Conservation (phyloP, 2,113 vertebrate genomes). For the Oncorhynchus tshawytscha region DNA sequence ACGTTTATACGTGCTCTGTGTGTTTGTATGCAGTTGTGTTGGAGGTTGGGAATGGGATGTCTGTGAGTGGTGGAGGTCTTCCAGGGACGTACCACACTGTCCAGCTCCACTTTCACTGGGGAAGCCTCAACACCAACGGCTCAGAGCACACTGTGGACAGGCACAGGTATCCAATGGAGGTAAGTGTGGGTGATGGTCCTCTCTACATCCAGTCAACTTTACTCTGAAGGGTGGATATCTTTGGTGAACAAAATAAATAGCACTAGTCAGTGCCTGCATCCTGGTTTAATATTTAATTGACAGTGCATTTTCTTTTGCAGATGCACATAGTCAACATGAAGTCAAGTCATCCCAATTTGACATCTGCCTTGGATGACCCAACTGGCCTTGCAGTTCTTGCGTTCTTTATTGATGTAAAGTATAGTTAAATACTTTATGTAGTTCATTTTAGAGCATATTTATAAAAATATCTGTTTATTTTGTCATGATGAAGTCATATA, state of each 20-base stretch:
- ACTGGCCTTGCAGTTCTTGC: conserved; percentile 80
- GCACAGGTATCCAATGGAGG: conserved; percentile 81
- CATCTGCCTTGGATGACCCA: conserved; percentile 70
- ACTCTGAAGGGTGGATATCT: neutral
- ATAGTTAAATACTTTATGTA: neutral
- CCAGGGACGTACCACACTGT: conserved; percentile 67
- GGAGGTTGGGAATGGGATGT: conserved; percentile 66
- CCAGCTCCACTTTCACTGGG: conserved; percentile 90
- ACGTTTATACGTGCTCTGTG: neutral
- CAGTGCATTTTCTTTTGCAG: conserved; percentile 52
- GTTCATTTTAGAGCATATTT: neutral
- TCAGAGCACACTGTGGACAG: conserved; percentile 82
- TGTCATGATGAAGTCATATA: neutral
- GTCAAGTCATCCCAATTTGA: conserved; percentile 69
- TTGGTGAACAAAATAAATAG: neutral
- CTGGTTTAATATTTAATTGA: neutral
- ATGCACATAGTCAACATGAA: conserved; percentile 85
- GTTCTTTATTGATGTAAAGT: conserved; percentile 78
- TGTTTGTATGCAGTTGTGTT: conserved; percentile 55
- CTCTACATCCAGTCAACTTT: conserved; percentile 17
- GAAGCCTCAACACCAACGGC: conserved; percentile 65
- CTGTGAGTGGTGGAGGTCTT: conserved; percentile 74
- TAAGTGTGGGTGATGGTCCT: conserved; percentile 56
- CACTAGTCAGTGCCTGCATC: too few species aligned
- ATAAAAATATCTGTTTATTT: neutral